Evolutionary conservation across 2,113 vertebrate genomes (phyloP).

Genomic region (Psittacus erithacus): DNA sequence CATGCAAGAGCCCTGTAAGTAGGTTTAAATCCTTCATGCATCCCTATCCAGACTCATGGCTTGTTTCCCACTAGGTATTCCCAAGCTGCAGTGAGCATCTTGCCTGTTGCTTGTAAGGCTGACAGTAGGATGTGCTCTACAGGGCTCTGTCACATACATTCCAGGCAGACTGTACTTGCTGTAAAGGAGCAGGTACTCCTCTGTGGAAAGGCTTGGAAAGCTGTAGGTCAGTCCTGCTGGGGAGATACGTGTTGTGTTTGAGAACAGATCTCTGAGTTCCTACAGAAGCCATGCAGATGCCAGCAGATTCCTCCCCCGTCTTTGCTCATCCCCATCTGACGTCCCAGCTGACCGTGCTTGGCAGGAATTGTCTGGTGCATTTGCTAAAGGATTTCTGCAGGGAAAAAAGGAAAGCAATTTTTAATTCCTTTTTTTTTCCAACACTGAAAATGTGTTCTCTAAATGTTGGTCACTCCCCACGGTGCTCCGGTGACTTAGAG

Average conservation of each 20-base stretch:
- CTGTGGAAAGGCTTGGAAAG: background rate
- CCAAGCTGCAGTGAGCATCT: background rate
- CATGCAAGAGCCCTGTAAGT: background rate
- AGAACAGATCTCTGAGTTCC: background rate
- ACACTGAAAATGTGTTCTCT: background rate
- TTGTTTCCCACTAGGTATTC: background rate
- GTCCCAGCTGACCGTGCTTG: background rate
- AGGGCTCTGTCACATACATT: no score
- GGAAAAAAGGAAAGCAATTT: background rate
- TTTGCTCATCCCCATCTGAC: background rate
- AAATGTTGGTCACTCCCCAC: fast-evolving
- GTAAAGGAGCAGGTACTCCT: background rate
- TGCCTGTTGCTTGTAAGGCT: background rate
- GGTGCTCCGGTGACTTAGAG: background rate
- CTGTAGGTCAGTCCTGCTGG: background rate
- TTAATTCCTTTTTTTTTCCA: background rate
- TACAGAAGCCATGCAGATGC: background rate
- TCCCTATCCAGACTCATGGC: background rate
- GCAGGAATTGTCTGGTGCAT: background rate
- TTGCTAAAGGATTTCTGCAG: background rate
- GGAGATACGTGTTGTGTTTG: background rate
- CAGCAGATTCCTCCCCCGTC: fast-evolving
- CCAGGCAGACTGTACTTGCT: background rate
- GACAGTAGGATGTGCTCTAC: background rate
- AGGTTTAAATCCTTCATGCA: background rate